Evolutionary conservation across 2,888 invertebrate species (phyloP).

Genomic region (Himalopsyche kuldschensis): DNA sequence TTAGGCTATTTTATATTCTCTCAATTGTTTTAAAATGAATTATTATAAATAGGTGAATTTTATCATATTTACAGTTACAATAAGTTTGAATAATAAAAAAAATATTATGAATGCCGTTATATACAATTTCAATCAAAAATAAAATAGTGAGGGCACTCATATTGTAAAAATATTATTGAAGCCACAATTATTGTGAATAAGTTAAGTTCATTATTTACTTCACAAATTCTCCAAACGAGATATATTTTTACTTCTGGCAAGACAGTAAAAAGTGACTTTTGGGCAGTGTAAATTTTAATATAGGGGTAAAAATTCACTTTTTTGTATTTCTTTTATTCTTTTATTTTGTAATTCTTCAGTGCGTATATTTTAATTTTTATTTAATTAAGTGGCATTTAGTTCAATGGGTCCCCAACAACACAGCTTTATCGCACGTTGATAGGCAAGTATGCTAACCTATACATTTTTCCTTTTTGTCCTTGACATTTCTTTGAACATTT

Average conservation of each 20-base stretch:
- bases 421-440: slow-evolving; percentile 23
- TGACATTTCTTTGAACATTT: slow-evolving; percentile 32
- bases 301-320: slow-evolving; percentile 13
- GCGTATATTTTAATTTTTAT: background rate
- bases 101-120: no score
- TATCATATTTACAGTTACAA: no score
- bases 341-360: background rate
- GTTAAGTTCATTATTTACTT: background rate
- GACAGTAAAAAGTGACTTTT: slow-evolving; percentile 31
- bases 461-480: slow-evolving; percentile 34
- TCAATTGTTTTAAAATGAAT: no score
- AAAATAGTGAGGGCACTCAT: no score
- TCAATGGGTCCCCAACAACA: background rate
- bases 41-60: no score
- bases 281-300: slow-evolving; percentile 18
- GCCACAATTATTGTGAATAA: no score
- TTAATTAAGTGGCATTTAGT: slow-evolving; percentile 10
- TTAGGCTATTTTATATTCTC: no score
- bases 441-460: slow-evolving; percentile 31
- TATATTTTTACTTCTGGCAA: slow-evolving; percentile 10
- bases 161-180: no score
- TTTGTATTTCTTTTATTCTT: slow-evolving; percentile 17
- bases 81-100: no score
- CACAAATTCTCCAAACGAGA: background rate
- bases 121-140: no score